Percentiles rank a stretch among this genome's conserved stretches.
Conservation (phyloP, 2,888 invertebrate species). For the Ernsta delagoae region DNA sequence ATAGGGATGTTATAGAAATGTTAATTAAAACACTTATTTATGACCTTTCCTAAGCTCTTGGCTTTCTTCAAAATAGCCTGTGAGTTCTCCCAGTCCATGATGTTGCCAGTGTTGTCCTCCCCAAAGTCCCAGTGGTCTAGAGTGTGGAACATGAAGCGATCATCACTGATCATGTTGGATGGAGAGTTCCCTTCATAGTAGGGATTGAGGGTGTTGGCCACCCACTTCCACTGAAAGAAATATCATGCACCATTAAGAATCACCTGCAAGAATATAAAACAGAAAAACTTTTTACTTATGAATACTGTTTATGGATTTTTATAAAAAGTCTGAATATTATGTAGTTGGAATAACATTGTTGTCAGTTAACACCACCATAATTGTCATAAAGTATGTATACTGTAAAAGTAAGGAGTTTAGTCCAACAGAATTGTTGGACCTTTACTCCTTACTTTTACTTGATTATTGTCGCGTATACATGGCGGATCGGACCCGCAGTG, state of each 20-base stretch:
- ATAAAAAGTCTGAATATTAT: too few relatives aligned
- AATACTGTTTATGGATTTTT: too few relatives aligned
- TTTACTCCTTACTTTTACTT: too few relatives aligned
- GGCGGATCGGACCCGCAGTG: too few relatives aligned
- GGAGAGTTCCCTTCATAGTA: constrained; percentile 94
- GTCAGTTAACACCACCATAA: too few relatives aligned
- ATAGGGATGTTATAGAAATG: too few relatives aligned
- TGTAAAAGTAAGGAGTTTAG: too few relatives aligned
- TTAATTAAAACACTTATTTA: background rate
- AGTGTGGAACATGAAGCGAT: constrained; percentile 92
- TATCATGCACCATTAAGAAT: background rate
- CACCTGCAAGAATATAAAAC: background rate
- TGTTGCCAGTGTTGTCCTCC: constrained; percentile 92
- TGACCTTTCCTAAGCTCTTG: constrained; percentile 78
- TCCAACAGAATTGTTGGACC: too few relatives aligned
- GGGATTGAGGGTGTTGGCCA: constrained; percentile 94
- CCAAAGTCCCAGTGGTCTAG: constrained; percentile 94
- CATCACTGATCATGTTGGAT: constrained; percentile 91
- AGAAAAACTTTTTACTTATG: too few relatives aligned
- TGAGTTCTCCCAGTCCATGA: constrained; percentile 89
- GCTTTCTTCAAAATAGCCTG: constrained; percentile 83
- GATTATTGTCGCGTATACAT: too few relatives aligned
- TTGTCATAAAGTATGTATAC: too few relatives aligned
- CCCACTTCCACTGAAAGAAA: constrained; percentile 91
- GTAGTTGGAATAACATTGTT: too few relatives aligned